Conservation (phyloP, 2,888 invertebrate genomes). For the Drepanosiphum platanoidis region DNA sequence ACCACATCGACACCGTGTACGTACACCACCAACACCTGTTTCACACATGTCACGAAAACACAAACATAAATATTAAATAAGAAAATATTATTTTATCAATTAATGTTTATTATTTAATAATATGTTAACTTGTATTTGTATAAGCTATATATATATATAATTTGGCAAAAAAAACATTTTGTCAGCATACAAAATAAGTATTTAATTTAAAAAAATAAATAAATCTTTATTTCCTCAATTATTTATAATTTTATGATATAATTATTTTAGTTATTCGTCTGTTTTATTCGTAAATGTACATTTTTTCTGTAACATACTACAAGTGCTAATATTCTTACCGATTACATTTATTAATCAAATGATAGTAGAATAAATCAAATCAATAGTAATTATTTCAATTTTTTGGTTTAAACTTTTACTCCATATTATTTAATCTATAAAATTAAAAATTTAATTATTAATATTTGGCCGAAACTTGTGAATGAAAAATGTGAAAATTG, state of each 20-base stretch:
- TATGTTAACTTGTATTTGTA: constrained; percentile 21
- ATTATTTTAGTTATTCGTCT: too few relatives aligned
- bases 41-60: constrained; percentile 69
- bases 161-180: neutral
- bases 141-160: neutral
- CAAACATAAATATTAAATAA: constrained; percentile 67
- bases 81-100: neutral
- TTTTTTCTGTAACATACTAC: too few relatives aligned
- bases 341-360: too few relatives aligned
- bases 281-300: too few relatives aligned
- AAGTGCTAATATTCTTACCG: too few relatives aligned
- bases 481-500: too few relatives aligned
- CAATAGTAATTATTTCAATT: too few relatives aligned
- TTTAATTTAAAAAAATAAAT: constrained; percentile 20
- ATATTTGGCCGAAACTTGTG: too few relatives aligned
- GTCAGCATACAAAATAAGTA: constrained; percentile 9
- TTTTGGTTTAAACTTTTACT: too few relatives aligned
- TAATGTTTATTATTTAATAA: neutral
- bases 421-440: too few relatives aligned
- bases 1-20: constrained; percentile 66
- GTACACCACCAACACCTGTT: constrained; percentile 67
- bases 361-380: too few relatives aligned
- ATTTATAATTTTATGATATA: neutral
- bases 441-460: too few relatives aligned
- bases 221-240: neutral